Base-by-base conservation (phyloP, 2,113 vertebrate genomes). In the Nothocercus julius region DNA sequence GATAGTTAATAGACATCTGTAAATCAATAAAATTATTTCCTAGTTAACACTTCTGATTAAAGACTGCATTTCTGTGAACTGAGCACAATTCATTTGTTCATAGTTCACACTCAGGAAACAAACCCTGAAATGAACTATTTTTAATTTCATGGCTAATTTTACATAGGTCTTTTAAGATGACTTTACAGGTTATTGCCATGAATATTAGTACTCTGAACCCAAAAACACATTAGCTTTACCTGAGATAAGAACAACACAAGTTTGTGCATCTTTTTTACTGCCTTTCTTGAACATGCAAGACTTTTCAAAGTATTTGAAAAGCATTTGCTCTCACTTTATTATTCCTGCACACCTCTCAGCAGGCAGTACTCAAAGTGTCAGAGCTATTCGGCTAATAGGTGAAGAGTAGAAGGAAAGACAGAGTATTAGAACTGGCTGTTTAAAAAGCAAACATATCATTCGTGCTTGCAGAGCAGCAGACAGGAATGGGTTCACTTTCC, bases 41-140 rank as follows among this genome's bases (percentile, higher is more conserved):
- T 67, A 95, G 85, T 86, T 70, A 83, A 77, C 22, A 94, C 67
- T 80, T 92, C 66, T 78, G 64, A 88, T 44, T 44, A 44, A 95
- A 91, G 81, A 82, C 79, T 27, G 21, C 25, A 91, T 73, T 92
- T 94, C 53, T 93, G 32, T 82, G 73, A 92, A 92, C 85, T 82
- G 34, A 82, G n/a, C 9, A 25, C 15, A 66, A 77, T 22, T 88
- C 61, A 38, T 69, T 77, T 83, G 32, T 88, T 80, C 78, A 62
- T 44, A 89, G 40, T 56, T 89, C 34, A 80, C 28, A 49, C 74
- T 80, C 47, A 72, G 59, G 36, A 91, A 94, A 84, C 24, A 88
- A 87, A 91, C 63, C 3, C 30, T 62, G 40, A 90, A 94, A 87
- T 58, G 21, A 62, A 44, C 53, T 92, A 0, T 51, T 96, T 91